Evolutionary conservation across 2,797 vertebrate species (phyloP).

Genomic region (Anguilla pacifica): DNA sequence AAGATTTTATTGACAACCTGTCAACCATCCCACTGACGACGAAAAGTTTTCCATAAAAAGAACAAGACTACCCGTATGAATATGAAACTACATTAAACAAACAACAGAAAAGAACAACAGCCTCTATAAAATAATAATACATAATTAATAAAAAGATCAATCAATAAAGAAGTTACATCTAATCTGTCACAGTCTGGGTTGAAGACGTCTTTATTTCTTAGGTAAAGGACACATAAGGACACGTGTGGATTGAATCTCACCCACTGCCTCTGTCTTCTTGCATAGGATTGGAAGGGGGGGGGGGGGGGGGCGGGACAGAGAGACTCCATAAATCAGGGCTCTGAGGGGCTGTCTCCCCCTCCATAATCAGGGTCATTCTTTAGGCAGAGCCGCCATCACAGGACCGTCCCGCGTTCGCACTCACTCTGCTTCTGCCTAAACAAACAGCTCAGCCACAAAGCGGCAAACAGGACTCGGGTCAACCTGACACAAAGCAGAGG

Average conservation of each 20-base stretch:
- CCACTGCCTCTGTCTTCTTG: no score
- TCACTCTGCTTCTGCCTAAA: conserved; percentile 99
- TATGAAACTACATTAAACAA: no score
- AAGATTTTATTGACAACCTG: no score
- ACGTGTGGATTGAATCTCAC: neutral
- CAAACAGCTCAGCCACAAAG: conserved; percentile 99
- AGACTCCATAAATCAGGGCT: conserved; percentile 99
- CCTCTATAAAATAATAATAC: no score
- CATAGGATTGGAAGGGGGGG: neutral
- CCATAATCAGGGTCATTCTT: conserved; percentile 99
- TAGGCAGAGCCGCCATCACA: conserved; percentile 99
- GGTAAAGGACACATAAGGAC: neutral
- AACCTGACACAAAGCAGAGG: conserved; percentile 95
- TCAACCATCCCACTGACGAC: no score
- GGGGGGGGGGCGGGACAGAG: conserved; percentile 35
- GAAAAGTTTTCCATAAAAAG: no score
- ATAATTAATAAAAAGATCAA: no score
- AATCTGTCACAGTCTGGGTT: no score
- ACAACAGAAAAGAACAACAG: no score
- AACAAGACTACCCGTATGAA: no score
- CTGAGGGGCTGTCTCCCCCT: conserved; percentile 95
- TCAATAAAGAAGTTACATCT: no score
- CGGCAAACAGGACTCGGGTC: conserved; percentile 99
- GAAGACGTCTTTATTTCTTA: no score
- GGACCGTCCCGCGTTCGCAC: conserved; percentile 94